Evolutionary conservation across 2,797 vertebrate species (phyloP).

Genomic region (Lagorchestes hirsutus): DNA sequence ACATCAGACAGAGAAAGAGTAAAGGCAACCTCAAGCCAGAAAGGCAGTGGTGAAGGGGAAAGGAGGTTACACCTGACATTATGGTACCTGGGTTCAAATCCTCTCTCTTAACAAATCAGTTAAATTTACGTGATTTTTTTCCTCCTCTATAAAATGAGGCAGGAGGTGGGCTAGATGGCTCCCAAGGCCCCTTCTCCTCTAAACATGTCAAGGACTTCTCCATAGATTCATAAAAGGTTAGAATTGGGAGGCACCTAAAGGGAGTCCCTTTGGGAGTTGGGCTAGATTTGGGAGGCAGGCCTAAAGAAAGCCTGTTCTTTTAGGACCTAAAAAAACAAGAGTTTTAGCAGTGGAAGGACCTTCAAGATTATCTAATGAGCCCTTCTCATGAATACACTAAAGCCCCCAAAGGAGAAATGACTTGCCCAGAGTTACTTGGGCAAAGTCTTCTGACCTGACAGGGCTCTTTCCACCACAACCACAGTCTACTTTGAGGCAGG

Average conservation of each 20-base stretch:
- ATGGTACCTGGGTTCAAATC: slow-evolving; percentile 8
- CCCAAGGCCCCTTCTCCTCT: background rate
- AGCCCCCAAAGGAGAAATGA: background rate
- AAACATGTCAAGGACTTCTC: background rate
- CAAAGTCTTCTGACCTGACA: background rate
- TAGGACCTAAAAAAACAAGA: background rate
- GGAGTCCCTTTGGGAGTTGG: background rate
- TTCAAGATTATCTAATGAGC: background rate
- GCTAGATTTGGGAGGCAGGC: background rate
- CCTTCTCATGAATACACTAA: background rate
- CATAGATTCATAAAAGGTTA: background rate
- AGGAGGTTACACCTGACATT: background rate
- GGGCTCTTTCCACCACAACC: background rate
- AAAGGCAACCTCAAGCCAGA: background rate
- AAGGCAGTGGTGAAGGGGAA: background rate
- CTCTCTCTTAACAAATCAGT: background rate
- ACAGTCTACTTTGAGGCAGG: background rate
- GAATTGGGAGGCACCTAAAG: background rate
- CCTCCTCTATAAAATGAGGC: background rate
- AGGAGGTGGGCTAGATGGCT: background rate
- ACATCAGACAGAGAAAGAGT: background rate
- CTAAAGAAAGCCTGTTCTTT: background rate
- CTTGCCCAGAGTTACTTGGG: background rate
- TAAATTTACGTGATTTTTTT: background rate
- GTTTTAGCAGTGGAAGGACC: background rate